Evolutionary conservation across 2,113 vertebrate species (phyloP), one percentile per base, ranked within the genome.

Genomic region (Aythya baeri): DNA sequence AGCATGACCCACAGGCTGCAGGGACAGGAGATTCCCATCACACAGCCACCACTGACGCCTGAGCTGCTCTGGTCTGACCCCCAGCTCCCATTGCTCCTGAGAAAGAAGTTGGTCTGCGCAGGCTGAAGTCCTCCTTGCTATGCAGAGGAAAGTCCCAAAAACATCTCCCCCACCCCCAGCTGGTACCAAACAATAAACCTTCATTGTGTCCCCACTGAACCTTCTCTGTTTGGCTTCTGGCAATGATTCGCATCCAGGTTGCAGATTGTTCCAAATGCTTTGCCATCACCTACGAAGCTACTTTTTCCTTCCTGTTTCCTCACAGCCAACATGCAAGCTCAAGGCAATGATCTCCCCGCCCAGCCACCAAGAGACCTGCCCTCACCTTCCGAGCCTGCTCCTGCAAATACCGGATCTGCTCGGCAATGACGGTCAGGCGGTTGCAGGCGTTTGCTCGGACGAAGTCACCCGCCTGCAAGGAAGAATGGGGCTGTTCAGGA

Each of bases 311-410:
- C n/a, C 29, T 4, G 13, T 46, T 32, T 67, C 31, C 43, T 46
- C 9, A 9, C 65, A 46, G 58, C 32, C 18, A 18, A 21, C 7
- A 10, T 2, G 0, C 27, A 25, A 17, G 54, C 65, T 13, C 36
- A 17, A 17, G 29, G 68, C 43, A 43, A 44, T 0, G 1, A 88
- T 14, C 80, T 62, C 17, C 7, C 50, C 15, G 32, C n/a, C 77
- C 44, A 16, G 8, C 50, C 43, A 6, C 1, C n/a, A 17, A 29
- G 3, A 1, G 50, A 16, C 2, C 9, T 12, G 3, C 13, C 46
- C 95, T 97, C 94, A 99, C 99, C 98, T 99, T 99, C 75, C 97
- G 98, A 1, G 99, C 99, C 97, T 99, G 99, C 68, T 99, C 98
- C 96, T 99, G 99, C 75, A 99, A 94, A 92, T 98, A 97, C 25